Percentiles rank a stretch among this genome's conserved stretches.
Conservation (phyloP, 2,888 invertebrate species). For the Tiphia femorata region DNA sequence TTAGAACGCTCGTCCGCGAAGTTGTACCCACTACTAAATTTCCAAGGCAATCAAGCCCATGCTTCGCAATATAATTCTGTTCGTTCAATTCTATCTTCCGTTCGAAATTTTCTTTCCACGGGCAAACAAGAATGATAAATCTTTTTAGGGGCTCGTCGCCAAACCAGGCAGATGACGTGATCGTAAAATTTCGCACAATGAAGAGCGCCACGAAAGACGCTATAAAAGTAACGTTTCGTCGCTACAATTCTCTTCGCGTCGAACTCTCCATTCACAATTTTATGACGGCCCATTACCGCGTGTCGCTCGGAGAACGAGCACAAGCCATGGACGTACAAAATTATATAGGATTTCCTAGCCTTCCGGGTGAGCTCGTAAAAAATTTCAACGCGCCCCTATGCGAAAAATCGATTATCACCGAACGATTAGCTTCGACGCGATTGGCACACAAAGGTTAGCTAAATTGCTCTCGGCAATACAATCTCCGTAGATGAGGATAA, state of each 20-base stretch:
- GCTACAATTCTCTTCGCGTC: constrained; percentile 23
- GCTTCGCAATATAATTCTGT: no score
- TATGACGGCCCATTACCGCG: constrained; percentile 24
- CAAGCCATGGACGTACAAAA: background rate
- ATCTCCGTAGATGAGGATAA: no score
- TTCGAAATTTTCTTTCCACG: no score
- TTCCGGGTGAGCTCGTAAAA: background rate
- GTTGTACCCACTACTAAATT: no score
- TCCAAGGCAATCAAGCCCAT: no score
- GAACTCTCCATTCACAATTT: constrained; percentile 24
- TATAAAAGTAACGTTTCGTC: constrained; percentile 26
- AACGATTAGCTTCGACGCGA: no score
- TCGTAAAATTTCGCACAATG: constrained; percentile 22
- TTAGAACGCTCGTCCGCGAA: no score
- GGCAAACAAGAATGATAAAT: constrained; percentile 10
- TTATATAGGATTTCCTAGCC: background rate
- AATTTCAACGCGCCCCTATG: background rate
- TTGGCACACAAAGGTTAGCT: no score
- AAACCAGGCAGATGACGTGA: constrained; percentile 1
- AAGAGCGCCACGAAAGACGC: constrained; percentile 4
- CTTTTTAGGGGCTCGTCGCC: background rate
- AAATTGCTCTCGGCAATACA: no score
- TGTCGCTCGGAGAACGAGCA: background rate
- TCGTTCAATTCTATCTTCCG: no score
- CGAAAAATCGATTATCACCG: no score